These are phyloP conservation scores for Dichetophora obliterata DNA, from an alignment of 2,888 invertebrate genomes.

Conservation along the genomic window DNA sequence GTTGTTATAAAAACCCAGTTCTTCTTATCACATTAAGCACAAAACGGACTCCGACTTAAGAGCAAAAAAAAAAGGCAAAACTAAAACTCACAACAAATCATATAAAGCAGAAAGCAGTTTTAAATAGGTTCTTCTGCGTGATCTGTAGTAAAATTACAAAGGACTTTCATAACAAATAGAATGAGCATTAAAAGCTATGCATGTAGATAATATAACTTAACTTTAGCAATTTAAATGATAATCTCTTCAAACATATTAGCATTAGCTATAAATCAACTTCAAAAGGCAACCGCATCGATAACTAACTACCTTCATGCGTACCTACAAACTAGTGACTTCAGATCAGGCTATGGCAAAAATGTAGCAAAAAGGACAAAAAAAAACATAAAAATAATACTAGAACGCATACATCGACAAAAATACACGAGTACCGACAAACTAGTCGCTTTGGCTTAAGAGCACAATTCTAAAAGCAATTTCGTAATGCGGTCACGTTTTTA, in stretches of 20 bases:
- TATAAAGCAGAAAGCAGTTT: too few species aligned
- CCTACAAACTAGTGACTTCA: not conserved
- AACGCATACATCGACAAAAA: not conserved
- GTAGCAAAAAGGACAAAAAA: not conserved
- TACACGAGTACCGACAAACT: slow-evolving; percentile 11
- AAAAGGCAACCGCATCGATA: slow-evolving; percentile 2
- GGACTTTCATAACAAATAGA: too few species aligned
- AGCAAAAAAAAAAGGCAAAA: too few species aligned
- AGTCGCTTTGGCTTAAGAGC: slow-evolving; percentile 29
- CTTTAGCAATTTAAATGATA: slow-evolving; percentile 28
- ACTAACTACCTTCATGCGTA: not conserved
- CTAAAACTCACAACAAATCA: too few species aligned
- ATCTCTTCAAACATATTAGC: slow-evolving; percentile 7
- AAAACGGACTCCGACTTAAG: too few species aligned
- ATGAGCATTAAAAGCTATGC: too few species aligned
- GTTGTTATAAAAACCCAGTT: too few species aligned
- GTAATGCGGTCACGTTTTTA: slow-evolving; percentile 34
- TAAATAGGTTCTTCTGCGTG: too few species aligned
- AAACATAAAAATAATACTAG: not conserved
- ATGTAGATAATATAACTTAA: not conserved
- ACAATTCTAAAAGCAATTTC: slow-evolving; percentile 32
- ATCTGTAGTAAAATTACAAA: too few species aligned
- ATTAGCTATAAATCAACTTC: slow-evolving; percentile 21
- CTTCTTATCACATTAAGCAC: too few species aligned
- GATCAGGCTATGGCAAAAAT: not conserved